Evolutionary conservation across 1,140 invertebrate species (phyloP), one percentile per base, ranked within the genome.

Genomic region (Lysiphlebus fabarum): DNA sequence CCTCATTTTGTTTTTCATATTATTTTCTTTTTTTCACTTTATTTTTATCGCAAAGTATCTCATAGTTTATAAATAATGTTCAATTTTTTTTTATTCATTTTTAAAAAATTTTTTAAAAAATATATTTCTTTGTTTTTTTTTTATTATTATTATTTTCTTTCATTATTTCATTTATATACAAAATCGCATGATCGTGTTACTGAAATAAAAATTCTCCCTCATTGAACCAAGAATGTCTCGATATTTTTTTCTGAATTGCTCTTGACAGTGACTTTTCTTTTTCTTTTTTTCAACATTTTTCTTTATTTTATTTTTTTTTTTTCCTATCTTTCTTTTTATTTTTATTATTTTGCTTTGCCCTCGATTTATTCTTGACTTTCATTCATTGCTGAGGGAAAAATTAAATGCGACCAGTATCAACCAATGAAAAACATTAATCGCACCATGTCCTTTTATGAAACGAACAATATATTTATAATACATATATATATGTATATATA

Each of bases 271-370:
- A 33, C 8, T 44, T 36, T 9, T 17, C 44, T 59, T 55, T 59
- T 59, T 64, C 64, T 53, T 63, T 53, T 26, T 48, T 9, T n/a
- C n/a, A n/a, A n/a, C n/a, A n/a, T n/a, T 44, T 36, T 9, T 17
- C 44, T 59, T 55, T 59, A 56, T 64, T 64, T 53, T 63, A 50
- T 26, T 48, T 9, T n/a, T n/a, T n/a, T n/a, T n/a, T n/a, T n/a
- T n/a, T n/a, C n/a, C n/a, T n/a, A n/a, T n/a, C n/a, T n/a, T n/a
- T 40, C 49, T 45, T 50, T 55, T 40, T 38, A 44, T 12, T 42
- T 43, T 61, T 38, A 38, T 47, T 53, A n/a, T 5, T 36, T 10
- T 12, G 10, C 36, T 11, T 49, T 55, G 50, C 14, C 49, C 33
- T 14, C 5, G 43, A 33, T 54, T 42, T 54, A n/a, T 54, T 40